Conservation (phyloP, 2,113 vertebrate genomes). For the Mustelus asterias region DNA sequence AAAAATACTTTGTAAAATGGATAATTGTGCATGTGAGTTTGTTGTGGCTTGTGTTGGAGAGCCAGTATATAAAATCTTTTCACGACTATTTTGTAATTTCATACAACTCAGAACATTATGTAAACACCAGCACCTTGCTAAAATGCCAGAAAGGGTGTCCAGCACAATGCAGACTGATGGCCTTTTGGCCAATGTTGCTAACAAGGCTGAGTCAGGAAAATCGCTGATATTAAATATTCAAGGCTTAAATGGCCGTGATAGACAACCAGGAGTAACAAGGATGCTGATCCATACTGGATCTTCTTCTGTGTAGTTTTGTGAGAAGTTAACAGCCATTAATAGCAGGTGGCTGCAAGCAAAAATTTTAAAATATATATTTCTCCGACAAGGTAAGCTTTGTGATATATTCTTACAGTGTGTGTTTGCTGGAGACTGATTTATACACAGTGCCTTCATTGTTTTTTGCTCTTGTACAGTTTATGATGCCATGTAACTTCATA, state of each 20-base stretch:
- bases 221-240: background rate
- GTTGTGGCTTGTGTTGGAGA: background rate
- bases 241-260: background rate
- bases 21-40: background rate
- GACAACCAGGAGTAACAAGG: background rate
- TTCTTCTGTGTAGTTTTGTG: background rate
- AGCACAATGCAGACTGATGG: background rate
- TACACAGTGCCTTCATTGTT: background rate
- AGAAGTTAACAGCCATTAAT: background rate
- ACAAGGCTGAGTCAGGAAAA: background rate
- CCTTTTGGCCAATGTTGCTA: background rate
- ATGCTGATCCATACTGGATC: background rate
- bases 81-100: background rate
- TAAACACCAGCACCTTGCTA: background rate
- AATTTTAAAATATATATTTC: background rate
- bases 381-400: background rate
- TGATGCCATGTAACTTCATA: constrained; percentile 22
- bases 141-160: background rate
- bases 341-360: background rate
- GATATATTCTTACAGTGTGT: background rate
- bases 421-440: background rate
- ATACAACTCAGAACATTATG: background rate
- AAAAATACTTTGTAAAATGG: constrained; percentile 5
- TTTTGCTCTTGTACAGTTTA: background rate
- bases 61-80: background rate